Conservation (phyloP, 64 coral and sea anemone genomes). For the Montipora sp. region DNA sequence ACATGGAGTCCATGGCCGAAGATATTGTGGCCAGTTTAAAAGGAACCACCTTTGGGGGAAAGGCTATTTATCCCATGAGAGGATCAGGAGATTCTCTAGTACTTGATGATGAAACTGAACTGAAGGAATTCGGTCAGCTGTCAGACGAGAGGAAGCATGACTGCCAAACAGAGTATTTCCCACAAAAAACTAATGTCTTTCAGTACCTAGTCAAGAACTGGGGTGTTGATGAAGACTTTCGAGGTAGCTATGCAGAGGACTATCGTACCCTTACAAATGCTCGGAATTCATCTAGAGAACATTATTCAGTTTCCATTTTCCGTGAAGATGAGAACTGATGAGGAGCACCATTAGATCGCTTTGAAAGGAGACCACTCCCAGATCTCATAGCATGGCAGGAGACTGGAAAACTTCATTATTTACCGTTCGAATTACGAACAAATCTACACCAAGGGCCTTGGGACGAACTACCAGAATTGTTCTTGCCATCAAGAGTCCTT, state of each 20-base stretch:
- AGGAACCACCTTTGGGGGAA: neutral
- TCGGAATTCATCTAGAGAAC: too few relatives aligned
- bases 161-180: neutral
- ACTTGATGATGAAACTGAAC: constrained; percentile 4
- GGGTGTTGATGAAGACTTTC: neutral
- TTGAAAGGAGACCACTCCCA: constrained; percentile 33
- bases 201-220: constrained; percentile 8
- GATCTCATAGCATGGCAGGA: neutral
- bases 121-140: neutral
- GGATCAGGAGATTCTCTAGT: neutral
- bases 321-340: too few relatives aligned
- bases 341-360: neutral
- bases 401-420: constrained; percentile 11
- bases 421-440: neutral
- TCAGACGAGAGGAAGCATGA: constrained; percentile 4
- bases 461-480: constrained; percentile 40
- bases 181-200: constrained; percentile 21
- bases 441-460: constrained; percentile 20
- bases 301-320: too few relatives aligned
- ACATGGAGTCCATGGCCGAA: constrained; percentile 11
- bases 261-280: neutral
- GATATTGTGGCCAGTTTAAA: neutral
- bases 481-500: constrained; percentile 47
- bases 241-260: constrained; percentile 39
- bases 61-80: neutral